A percentile compares a stretch with the other conserved stretches of the same genome.
phyloP scores from a whole-genome alignment of 2,797 vertebrate genomes.

The Lithobates sylvaticus region DNA sequence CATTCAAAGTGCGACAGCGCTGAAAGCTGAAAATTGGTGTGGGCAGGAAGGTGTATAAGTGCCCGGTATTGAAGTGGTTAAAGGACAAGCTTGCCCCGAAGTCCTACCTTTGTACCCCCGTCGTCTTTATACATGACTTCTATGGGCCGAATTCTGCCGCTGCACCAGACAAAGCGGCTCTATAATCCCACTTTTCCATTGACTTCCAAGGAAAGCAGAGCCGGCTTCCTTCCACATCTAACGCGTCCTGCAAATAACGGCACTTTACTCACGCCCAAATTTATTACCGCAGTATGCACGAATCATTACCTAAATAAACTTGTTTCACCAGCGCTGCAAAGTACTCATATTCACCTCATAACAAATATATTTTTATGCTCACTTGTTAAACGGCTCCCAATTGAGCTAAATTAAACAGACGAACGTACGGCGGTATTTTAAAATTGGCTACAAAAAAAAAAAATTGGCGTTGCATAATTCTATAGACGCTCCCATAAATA shows the following conservation, averaged over 20 bases:
- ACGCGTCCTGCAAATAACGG: slow-evolving; percentile 10
- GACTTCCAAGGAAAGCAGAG: slow-evolving; percentile 31
- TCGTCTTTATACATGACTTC: not conserved
- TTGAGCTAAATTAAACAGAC: slow-evolving; percentile 6
- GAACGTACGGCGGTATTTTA: not conserved
- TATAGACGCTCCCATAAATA: slow-evolving; percentile 1
- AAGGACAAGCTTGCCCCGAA: no score
- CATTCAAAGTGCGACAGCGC: no score
- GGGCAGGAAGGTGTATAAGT: no score
- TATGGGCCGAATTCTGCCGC: not conserved
- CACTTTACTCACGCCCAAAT: slow-evolving; percentile 28
- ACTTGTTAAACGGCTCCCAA: slow-evolving; percentile 38
- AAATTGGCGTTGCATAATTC: slow-evolving; percentile 2
- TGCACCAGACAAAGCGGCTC: slow-evolving; percentile 11
- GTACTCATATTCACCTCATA: slow-evolving; percentile 33
- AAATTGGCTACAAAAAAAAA: not conserved
- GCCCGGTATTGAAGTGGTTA: no score
- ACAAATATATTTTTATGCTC: slow-evolving; percentile 18
- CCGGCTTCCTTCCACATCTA: slow-evolving; percentile 10
- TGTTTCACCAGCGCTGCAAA: slow-evolving; percentile 24
- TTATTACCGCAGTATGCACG: slow-evolving; percentile 34
- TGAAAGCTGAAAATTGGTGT: no score
- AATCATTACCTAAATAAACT: slow-evolving; percentile 46
- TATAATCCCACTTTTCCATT: slow-evolving; percentile 6
- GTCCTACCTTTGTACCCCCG: no score